These are phyloP conservation scores for Sclerurus mexicanus DNA, from an alignment of 2,113 vertebrate genomes.

Conservation along the genomic window DNA sequence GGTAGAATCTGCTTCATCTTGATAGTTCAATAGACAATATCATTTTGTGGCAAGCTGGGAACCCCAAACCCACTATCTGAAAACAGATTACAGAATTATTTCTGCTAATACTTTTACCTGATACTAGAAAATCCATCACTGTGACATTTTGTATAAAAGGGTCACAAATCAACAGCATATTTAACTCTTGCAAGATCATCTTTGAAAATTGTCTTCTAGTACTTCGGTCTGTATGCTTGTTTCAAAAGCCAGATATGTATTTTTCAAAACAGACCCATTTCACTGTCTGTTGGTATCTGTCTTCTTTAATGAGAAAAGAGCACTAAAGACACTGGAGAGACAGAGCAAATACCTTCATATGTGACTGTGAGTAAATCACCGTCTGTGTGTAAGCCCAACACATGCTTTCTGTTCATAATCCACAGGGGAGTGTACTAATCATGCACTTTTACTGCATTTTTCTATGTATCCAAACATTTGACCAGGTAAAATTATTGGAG, in stretches of 20 bases:
- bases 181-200: neutral
- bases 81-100: neutral
- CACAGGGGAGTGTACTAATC: slow-evolving; percentile 7
- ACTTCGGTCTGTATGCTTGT: neutral
- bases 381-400: neutral
- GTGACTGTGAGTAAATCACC: slow-evolving; percentile 38
- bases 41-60: neutral
- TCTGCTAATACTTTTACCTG: neutral
- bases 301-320: slow-evolving; percentile 36
- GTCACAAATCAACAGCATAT: neutral
- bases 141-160: neutral
- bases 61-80: neutral
- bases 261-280: neutral
- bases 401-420: slow-evolving; percentile 34
- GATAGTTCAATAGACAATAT: neutral
- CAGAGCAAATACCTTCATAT: slow-evolving; percentile 30
- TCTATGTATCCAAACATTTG: slow-evolving; percentile 39
- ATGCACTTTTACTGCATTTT: slow-evolving; percentile 25
- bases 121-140: neutral
- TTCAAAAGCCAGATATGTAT: slow-evolving; percentile 1
- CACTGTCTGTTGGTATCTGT: slow-evolving; percentile 28
- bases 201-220: neutral
- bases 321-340: neutral
- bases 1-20: neutral
- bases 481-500: slow-evolving; percentile 43